Evolutionary conservation across 2,113 vertebrate genomes (phyloP).

Genomic region (Gorilla gorilla): DNA sequence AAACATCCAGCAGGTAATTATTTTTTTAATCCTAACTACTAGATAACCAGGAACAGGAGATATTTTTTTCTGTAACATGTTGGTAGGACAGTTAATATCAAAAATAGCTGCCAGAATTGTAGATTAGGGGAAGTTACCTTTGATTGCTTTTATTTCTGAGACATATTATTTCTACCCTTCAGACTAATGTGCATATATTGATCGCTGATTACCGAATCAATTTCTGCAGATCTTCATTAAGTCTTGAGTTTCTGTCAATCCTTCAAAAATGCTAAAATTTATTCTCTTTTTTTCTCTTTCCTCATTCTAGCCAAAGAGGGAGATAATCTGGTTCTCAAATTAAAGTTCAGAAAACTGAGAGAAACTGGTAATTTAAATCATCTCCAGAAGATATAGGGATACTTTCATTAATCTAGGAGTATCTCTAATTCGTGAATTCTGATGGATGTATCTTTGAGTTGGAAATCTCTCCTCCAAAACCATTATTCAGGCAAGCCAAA

Average conservation of each 20-base stretch:
- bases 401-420: not conserved
- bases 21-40: too few species aligned
- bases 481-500: not conserved
- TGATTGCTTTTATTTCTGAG: not conserved
- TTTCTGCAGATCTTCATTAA: not conserved
- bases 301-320: not conserved
- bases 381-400: not conserved
- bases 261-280: not conserved
- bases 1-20: not conserved
- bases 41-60: too few species aligned
- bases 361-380: not conserved
- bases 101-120: not conserved
- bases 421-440: not conserved
- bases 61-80: not conserved
- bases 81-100: not conserved
- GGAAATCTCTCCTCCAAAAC: not conserved
- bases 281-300: not conserved
- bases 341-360: not conserved
- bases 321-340: not conserved
- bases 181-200: not conserved
- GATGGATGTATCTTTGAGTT: not conserved
- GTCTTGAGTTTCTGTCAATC: not conserved
- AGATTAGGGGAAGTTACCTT: not conserved
- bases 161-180: not conserved
- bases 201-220: not conserved